Evolutionary conservation across 2,888 invertebrate genomes (phyloP), one percentile per base, ranked within the genome.

Genomic region (Melanostoma mellinum): DNA sequence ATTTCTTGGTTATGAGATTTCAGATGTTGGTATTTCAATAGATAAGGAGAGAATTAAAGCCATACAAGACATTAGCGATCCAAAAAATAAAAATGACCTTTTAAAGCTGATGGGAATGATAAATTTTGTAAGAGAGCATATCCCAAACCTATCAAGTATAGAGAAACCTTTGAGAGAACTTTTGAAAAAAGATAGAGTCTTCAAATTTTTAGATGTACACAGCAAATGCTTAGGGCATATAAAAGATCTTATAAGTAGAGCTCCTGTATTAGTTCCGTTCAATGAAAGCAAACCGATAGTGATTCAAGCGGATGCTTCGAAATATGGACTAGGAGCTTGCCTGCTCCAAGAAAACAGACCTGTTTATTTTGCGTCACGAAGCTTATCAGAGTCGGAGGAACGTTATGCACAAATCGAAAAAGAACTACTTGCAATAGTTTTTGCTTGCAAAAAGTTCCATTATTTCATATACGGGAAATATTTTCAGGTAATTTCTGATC

Each of bases 341-440:
- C 40, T 85, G 6, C 33, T 68, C 38, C 85, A 85, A 71, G 69
- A 74, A 30, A 48, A 55, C 8, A 69, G 50, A 60, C 80, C 85
- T 32, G 63, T 86, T 20, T 67, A 58, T 46, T 86, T 86, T 71
- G 86, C 87, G 3, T 86, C 86, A 9, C 40, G 82, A 20, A 85
- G 85, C 55, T 38, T 87, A 44, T 85, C 81, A 6, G 74, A 86
- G 46, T 42, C 86, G 3, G 87, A 87, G 77, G 76, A 48, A 9
- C 67, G 79, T 32, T 87, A 87, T 71, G 63, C 86, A 5, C 87
- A 87, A 80, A 86, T 87, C 20, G 87, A 87, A 71, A 87, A 87
- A 53, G 86, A 87, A 69, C 73, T 86, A 48, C 58, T 87, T n/a
- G 81, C 86, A n/a, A 76, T 86, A 38, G 80, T 86, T 4, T 87